Evolutionary conservation across 30 jellyfish, hydroid and myxozoan genomes (phyloP).

Genomic region (Euphysa ruthae): DNA sequence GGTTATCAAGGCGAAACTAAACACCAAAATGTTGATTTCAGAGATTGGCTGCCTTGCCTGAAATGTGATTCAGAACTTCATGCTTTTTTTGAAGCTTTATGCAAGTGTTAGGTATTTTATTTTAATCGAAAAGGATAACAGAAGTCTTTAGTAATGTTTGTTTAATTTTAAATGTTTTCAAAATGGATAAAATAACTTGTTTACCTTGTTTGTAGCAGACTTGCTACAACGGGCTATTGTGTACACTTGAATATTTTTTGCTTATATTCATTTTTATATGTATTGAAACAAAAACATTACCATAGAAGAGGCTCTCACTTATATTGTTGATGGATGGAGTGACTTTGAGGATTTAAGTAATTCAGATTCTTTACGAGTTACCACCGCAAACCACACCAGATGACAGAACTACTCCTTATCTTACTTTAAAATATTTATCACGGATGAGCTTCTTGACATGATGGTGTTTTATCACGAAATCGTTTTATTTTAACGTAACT

Average conservation of each 20-base stretch:
- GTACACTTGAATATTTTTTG: not conserved
- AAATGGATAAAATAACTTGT: not conserved
- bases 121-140: not conserved
- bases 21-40: not conserved
- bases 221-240: not conserved
- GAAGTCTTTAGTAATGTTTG: not conserved
- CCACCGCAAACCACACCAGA: conserved; percentile 25
- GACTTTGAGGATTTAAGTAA: not conserved
- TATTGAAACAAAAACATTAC: not conserved
- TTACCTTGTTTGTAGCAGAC: not conserved
- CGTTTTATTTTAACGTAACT: conserved; percentile 13
- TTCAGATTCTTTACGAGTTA: too few species aligned
- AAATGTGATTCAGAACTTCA: not conserved
- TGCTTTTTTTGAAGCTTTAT: too few species aligned
- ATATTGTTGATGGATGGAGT: not conserved
- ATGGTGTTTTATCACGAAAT: conserved; percentile 16
- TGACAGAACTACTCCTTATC: conserved; percentile 10
- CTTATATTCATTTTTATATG: not conserved
- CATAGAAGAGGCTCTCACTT: conserved; percentile 1
- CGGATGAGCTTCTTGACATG: conserved; percentile 26
- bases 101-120: not conserved
- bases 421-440: conserved; percentile 15
- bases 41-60: not conserved
- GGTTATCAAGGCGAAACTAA: too few species aligned
- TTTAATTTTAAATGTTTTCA: not conserved